Conservation (phyloP, 2,888 invertebrate genomes). For the Harpalus rubripes region DNA sequence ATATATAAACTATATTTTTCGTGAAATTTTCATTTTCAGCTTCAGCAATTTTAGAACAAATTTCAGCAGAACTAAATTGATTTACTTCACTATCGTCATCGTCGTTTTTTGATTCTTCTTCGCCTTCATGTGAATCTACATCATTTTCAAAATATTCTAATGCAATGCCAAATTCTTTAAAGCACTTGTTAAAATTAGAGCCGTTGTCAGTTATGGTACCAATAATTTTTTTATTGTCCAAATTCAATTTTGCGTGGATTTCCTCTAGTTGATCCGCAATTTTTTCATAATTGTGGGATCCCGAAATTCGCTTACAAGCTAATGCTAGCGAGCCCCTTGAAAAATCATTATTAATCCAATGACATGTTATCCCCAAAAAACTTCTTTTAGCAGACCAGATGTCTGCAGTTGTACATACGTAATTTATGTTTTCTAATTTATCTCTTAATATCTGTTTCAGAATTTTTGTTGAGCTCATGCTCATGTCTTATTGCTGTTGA, state of each 20-base stretch:
- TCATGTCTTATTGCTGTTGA: background rate
- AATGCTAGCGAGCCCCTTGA: conserved; percentile 6
- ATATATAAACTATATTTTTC: conserved; percentile 2
- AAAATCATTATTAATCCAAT: background rate
- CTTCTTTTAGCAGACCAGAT: background rate
- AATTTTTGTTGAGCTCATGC: background rate
- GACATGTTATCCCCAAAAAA: background rate
- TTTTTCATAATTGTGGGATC: conserved; percentile 7
- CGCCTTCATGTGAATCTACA: background rate
- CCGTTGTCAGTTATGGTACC: conserved; percentile 13
- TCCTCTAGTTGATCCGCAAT: background rate
- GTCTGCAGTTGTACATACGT: conserved; percentile 20
- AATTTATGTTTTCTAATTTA: conserved; percentile 5
- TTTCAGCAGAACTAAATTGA: background rate
- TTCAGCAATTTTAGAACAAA: background rate
- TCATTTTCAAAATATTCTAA: conserved; percentile 7
- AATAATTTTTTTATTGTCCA: background rate
- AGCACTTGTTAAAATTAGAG: conserved; percentile 3
- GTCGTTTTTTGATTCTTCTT: conserved; percentile 8
- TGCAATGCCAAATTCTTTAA: conserved; percentile 6
- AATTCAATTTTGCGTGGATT: background rate
- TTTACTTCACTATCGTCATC: conserved; percentile 4
- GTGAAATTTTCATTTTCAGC: background rate
- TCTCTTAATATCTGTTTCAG: background rate
- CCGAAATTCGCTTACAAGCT: conserved; percentile 18